A percentile compares a stretch with the other conserved stretches of the same genome.
These are phyloP conservation scores for Orius insidiosus DNA, from an alignment of 1,140 invertebrate species.

Conservation along the genomic window DNA sequence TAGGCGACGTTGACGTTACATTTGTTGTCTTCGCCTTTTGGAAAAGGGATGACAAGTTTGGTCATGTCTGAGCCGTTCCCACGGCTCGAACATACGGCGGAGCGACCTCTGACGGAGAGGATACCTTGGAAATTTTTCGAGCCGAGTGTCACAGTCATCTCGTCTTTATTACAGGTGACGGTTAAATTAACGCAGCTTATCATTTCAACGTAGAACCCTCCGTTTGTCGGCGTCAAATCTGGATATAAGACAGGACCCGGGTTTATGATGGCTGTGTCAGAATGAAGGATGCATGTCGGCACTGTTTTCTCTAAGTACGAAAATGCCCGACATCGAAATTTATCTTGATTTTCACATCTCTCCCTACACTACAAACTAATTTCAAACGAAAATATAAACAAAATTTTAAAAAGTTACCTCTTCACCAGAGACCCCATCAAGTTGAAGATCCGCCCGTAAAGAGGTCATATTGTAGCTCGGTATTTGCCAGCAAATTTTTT, in stretches of 20 bases:
- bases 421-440: conserved; percentile 16
- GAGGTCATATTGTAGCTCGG: conserved; percentile 19
- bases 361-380: conserved; percentile 28
- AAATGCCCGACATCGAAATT: conserved; percentile 32
- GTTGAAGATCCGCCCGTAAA: conserved; percentile 19
- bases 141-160: conserved; percentile 29
- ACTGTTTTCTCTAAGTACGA: conserved; percentile 22
- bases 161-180: conserved; percentile 29
- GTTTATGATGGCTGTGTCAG: conserved; percentile 25
- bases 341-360: conserved; percentile 29
- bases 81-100: conserved; percentile 28
- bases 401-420: conserved; percentile 13
- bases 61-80: conserved; percentile 29
- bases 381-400: background rate
- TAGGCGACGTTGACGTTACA: conserved; percentile 26
- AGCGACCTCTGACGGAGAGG: conserved; percentile 29
- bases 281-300: conserved; percentile 27
- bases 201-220: conserved; percentile 31
- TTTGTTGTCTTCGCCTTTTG: conserved; percentile 17
- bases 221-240: conserved; percentile 23
- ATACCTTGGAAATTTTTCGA: conserved; percentile 33
- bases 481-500: conserved; percentile 15
- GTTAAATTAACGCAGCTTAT: conserved; percentile 34
- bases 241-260: conserved; percentile 22
- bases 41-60: conserved; percentile 26